Evolutionary conservation across 2,113 vertebrate genomes (phyloP).

Genomic region (Corydoras maculifer): DNA sequence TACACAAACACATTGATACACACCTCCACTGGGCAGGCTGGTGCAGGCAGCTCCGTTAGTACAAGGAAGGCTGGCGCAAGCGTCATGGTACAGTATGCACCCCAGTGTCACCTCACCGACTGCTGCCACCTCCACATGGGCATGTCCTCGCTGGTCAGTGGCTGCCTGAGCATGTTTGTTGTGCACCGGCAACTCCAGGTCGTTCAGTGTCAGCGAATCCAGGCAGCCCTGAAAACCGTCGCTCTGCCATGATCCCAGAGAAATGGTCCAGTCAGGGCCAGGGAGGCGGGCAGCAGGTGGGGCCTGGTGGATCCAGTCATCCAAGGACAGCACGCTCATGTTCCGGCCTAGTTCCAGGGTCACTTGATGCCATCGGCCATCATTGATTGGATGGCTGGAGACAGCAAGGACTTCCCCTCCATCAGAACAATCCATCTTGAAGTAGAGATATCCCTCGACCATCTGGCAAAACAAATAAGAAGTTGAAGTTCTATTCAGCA

Average conservation of each 20-base stretch:
- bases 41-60: constrained; percentile 83
- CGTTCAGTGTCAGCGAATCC: constrained; percentile 84
- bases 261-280: constrained; percentile 75
- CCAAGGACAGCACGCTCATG: constrained; percentile 86
- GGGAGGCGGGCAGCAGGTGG: constrained; percentile 71
- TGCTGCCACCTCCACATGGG: constrained; percentile 84
- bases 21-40: constrained; percentile 83
- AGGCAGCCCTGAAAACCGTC: constrained; percentile 94
- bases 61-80: constrained; percentile 81
- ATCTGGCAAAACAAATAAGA: constrained; percentile 62
- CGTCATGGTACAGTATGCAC: constrained; percentile 86
- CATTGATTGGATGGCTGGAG: constrained; percentile 81
- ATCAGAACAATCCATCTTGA: constrained; percentile 81
- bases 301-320: constrained; percentile 80
- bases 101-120: constrained; percentile 87
- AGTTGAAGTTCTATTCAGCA: background rate
- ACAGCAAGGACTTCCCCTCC: constrained; percentile 76
- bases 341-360: constrained; percentile 87
- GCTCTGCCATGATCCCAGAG: constrained; percentile 82
- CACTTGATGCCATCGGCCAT: constrained; percentile 92
- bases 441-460: constrained; percentile 89
- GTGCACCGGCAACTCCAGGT: constrained; percentile 85
- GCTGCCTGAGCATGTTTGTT: constrained; percentile 76
- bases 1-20: constrained; percentile 41
- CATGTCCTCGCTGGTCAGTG: constrained; percentile 48